These are phyloP conservation scores for Drosophila percnosoma DNA, from an alignment of 2,888 invertebrate species.

Conservation along the genomic window DNA sequence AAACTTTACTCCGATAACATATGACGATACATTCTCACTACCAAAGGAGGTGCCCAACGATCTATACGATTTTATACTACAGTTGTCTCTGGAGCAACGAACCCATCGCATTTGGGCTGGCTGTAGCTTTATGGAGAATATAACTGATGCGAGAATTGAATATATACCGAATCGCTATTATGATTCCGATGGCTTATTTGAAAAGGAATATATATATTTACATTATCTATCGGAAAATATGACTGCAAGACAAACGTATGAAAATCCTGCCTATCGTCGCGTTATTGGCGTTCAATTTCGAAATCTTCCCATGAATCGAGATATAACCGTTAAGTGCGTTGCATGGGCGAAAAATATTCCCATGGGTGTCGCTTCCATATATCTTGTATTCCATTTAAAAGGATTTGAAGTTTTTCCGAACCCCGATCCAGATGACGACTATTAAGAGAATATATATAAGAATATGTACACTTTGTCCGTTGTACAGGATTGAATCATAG, in stretches of 20 bases:
- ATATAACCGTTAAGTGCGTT: conserved; percentile 35
- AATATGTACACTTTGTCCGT: not conserved
- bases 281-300: conserved; percentile 55
- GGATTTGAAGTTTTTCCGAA: conserved; percentile 10
- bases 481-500: conserved; percentile 3
- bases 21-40: conserved; percentile 39
- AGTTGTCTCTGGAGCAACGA: conserved; percentile 38
- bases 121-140: conserved; percentile 25
- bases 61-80: conserved; percentile 38
- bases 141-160: not conserved
- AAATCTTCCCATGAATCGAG: conserved; percentile 48
- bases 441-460: not conserved
- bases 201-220: conserved; percentile 1
- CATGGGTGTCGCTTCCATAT: conserved; percentile 1
- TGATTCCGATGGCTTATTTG: conserved; percentile 39
- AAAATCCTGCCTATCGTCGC: conserved; percentile 49
- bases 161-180: conserved; percentile 56
- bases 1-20: conserved; percentile 43
- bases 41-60: conserved; percentile 47
- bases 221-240: conserved; percentile 33
- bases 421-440: conserved; percentile 9
- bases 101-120: conserved; percentile 58
- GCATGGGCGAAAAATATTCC: conserved; percentile 51
- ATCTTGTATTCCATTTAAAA: conserved; percentile 33
- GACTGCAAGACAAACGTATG: conserved; percentile 3